Percentiles rank a stretch among this genome's conserved stretches.
These are phyloP conservation scores for Bostrychus sinensis DNA, from an alignment of 2,113 vertebrate species.

Conservation along the genomic window DNA sequence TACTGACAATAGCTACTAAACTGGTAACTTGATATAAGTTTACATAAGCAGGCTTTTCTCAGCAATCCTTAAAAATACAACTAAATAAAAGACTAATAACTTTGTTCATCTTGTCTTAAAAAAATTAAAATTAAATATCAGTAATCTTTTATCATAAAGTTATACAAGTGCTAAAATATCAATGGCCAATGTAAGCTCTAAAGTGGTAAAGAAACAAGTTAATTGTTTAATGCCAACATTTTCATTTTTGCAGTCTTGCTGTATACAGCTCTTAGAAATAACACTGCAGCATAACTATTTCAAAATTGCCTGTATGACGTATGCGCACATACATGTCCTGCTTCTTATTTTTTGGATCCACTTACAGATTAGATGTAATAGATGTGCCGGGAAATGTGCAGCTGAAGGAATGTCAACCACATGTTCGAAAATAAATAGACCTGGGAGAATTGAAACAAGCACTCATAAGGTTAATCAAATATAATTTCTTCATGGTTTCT, in stretches of 20 bases:
- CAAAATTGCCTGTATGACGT: conserved; percentile 72
- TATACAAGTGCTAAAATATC: background rate
- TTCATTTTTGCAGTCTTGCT: conserved; percentile 23
- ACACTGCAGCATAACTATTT: conserved; percentile 51
- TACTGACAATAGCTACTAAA: too few species aligned
- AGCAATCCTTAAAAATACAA: background rate
- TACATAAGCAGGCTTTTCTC: too few species aligned
- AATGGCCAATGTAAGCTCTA: background rate
- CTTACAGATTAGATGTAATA: conserved; percentile 81
- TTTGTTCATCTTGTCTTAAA: too few species aligned
- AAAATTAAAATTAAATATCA: background rate
- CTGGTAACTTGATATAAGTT: too few species aligned
- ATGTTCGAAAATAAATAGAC: conserved; percentile 83
- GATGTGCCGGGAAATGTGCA: conserved; percentile 81
- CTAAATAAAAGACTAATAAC: background rate
- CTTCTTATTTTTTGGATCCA: conserved; percentile 55
- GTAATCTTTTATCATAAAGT: background rate
- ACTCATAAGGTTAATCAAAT: conserved; percentile 80
- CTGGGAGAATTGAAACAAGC: conserved; percentile 79
- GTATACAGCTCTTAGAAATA: conserved; percentile 30
- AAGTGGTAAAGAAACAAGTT: background rate
- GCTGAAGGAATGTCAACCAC: conserved; percentile 81
- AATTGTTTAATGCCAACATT: conserved; percentile 18
- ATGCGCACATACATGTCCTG: conserved; percentile 51
- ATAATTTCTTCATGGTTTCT: conserved; percentile 74